Evolutionary conservation across 2,113 vertebrate species (phyloP).

Genomic region (Nettapus auritus): DNA sequence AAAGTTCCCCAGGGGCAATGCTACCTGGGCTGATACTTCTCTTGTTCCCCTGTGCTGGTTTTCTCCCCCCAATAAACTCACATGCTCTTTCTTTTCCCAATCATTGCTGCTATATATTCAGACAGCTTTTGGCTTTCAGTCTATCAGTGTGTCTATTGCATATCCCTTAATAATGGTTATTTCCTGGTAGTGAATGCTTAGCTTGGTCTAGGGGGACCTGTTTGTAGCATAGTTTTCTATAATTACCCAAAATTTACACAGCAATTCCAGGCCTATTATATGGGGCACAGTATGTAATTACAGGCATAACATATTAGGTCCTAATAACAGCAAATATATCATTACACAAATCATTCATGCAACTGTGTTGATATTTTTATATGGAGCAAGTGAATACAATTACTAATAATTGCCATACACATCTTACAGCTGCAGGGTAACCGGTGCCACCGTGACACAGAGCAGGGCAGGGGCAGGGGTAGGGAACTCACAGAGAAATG

Average conservation of each 20-base stretch:
- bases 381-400: not conserved
- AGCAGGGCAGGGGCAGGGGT: not conserved
- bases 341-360: constrained; percentile 57
- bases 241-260: constrained; percentile 61
- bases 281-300: constrained; percentile 40
- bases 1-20: not conserved
- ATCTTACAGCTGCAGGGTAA: not conserved
- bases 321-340: constrained; percentile 53
- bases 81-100: not conserved
- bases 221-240: constrained; percentile 52
- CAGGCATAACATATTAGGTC: constrained; percentile 51
- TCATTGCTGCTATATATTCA: not conserved
- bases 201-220: constrained; percentile 32
- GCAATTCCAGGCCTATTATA: constrained; percentile 44
- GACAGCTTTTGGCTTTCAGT: not conserved
- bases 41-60: not conserved
- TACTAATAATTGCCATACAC: constrained; percentile 17
- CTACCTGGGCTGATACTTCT: not conserved
- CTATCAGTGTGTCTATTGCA: not conserved
- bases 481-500: not conserved
- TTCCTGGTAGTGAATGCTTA: constrained; percentile 30
- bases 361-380: constrained; percentile 51
- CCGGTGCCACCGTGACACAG: not conserved
- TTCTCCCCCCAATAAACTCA: not conserved
- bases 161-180: constrained; percentile 16